Evolutionary conservation across 1,140 invertebrate species (phyloP).

Genomic region (Neodiprion virginianus): DNA sequence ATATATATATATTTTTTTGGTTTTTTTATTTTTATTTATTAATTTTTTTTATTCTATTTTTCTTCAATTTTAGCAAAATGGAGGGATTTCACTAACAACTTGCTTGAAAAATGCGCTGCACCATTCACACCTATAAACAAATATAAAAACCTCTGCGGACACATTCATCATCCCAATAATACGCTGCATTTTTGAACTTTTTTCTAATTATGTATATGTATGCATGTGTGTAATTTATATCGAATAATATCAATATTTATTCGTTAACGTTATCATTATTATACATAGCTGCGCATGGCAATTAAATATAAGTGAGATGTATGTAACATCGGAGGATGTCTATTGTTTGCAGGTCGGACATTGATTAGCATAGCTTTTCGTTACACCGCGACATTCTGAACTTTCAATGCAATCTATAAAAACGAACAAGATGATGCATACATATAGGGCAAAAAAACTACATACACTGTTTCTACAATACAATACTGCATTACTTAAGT

Average conservation of each 20-base stretch:
- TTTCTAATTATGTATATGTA: too few species aligned
- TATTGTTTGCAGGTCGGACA: too few species aligned
- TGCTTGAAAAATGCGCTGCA: conserved; percentile 49
- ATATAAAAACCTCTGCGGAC: conserved; percentile 1
- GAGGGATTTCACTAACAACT: conserved; percentile 61
- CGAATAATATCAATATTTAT: not conserved
- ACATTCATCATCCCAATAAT: not conserved
- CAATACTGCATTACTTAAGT: too few species aligned
- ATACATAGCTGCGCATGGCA: not conserved
- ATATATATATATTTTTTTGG: conserved; percentile 26
- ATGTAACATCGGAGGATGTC: not conserved
- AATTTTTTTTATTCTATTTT: conserved; percentile 28
- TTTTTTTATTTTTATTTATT: conserved; percentile 37
- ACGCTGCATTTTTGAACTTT: not conserved
- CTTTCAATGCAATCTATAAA: too few species aligned
- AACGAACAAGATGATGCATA: too few species aligned
- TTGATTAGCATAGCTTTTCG: too few species aligned
- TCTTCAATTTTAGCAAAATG: conserved; percentile 49
- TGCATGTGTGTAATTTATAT: not conserved
- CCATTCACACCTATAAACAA: conserved; percentile 40
- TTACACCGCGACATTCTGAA: too few species aligned
- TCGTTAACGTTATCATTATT: not conserved
- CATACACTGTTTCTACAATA: too few species aligned
- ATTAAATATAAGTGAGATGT: not conserved
- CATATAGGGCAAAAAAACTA: too few species aligned